Evolutionary conservation across 2,888 invertebrate genomes (phyloP), one percentile per base, ranked within the genome.

Genomic region (Drosophila flavopinicola): DNA sequence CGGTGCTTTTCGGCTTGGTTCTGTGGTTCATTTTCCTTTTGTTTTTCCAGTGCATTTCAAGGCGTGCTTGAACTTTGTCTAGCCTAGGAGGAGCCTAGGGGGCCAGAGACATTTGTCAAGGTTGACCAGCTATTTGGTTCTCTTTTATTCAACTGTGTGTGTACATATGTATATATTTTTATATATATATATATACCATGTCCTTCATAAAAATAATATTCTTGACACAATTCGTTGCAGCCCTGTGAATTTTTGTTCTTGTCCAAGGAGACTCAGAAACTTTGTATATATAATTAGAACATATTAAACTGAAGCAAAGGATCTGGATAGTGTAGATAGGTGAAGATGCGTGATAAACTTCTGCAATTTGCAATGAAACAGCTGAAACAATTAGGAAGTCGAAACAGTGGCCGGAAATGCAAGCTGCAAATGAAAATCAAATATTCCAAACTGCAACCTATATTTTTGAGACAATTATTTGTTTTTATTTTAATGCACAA

Each of bases 341-440:
- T n/a, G n/a, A n/a, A n/a, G n/a, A n/a, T n/a, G n/a, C n/a, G n/a
- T n/a, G n/a, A n/a, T n/a, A 39, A 6, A 39, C 13, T 6, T 7
- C 41, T 45, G 24, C 17, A 63, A 53, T 64, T 47, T 56, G 47
- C 51, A 32, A n/a, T n/a, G 20, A 42, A 42, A 15, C 15, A 61
- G 33, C 38, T 42, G 45, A 59, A 63, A 53, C 45, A 69, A 64
- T 68, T 74, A 48, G 33, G 32, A 70, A 66, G 57, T 44, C 53
- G 38, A 38, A 66, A 58, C 24, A n/a, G n/a, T n/a, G n/a, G n/a
- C n/a, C n/a, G n/a, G n/a, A n/a, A n/a, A n/a, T n/a, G n/a, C n/a
- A n/a, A n/a, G n/a, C n/a, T n/a, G n/a, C n/a, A n/a, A n/a, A n/a
- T n/a, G n/a, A n/a, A n/a, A n/a, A n/a, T n/a, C n/a, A n/a, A n/a